Conservation (phyloP, 2,113 vertebrate genomes). For the Sapayoa aenigma region DNA sequence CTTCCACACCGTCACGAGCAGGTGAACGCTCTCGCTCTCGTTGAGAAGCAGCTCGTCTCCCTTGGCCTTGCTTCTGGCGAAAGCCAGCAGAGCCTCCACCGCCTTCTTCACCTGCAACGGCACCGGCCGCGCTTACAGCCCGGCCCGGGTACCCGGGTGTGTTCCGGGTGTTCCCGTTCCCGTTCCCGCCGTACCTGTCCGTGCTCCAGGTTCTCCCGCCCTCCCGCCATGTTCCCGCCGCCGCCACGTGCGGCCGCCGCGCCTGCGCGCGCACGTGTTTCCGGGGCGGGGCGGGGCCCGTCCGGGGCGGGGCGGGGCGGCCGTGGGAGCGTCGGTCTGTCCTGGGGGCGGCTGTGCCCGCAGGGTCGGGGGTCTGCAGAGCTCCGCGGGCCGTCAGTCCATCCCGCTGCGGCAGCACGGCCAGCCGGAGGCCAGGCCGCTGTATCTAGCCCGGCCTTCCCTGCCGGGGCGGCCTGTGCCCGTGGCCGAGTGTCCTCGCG, state of each 20-base stretch:
- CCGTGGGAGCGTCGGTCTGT: neutral
- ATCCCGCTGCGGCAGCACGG: neutral
- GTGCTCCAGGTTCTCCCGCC: neutral
- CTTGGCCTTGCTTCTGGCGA: slow-evolving; percentile 69
- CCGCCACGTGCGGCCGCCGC: neutral
- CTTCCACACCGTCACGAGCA: slow-evolving; percentile 88
- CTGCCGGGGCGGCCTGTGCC: neutral
- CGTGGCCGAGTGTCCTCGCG: rapidly evolving
- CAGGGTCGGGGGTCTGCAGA: rapidly evolving
- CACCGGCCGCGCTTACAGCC: neutral
- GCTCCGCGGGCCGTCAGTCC: neutral
- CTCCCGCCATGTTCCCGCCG: neutral
- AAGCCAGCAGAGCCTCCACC: slow-evolving; percentile 78
- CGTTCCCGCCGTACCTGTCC: neutral
- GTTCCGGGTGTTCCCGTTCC: neutral
- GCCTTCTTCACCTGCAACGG: slow-evolving; percentile 84
- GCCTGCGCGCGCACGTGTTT: neutral
- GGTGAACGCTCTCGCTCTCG: slow-evolving; percentile 76
- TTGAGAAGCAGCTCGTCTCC: slow-evolving; percentile 67
- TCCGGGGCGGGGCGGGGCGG: neutral
- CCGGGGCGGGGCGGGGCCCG: neutral
- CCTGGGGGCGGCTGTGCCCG: neutral
- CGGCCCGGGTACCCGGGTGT: too few relatives aligned
- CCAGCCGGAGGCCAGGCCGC: neutral
- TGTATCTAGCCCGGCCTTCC: neutral